Evolutionary conservation across 2,113 vertebrate genomes (phyloP).

Genomic region (Mirounga angustirostris): DNA sequence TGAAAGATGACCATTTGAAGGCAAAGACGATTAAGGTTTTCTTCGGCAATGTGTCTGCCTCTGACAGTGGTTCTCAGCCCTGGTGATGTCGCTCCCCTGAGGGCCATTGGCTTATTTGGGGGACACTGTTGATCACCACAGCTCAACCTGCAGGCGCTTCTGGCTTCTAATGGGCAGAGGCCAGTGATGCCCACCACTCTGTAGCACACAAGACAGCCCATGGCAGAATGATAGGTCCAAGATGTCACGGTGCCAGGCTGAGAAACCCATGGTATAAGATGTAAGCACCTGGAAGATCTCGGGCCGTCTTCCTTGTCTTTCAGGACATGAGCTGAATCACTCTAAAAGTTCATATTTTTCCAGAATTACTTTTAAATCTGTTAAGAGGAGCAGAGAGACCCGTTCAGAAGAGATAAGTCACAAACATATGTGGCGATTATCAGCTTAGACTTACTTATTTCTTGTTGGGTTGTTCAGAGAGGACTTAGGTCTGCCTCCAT

Average conservation of each 20-base stretch:
- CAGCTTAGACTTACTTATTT: neutral
- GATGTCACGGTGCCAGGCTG: neutral
- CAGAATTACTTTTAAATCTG: neutral
- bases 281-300: neutral
- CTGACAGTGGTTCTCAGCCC: neutral
- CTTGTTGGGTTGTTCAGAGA: neutral
- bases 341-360: neutral
- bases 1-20: neutral
- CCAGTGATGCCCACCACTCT: neutral
- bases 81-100: neutral
- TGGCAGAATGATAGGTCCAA: neutral
- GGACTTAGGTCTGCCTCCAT: neutral
- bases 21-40: neutral
- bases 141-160: neutral
- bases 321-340: neutral
- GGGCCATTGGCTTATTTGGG: neutral
- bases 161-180: neutral
- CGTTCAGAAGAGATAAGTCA: neutral
- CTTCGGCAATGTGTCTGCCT: neutral
- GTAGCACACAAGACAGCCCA: neutral
- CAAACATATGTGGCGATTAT: neutral
- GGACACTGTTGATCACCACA: neutral
- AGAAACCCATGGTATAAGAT: neutral
- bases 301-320: neutral
- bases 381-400: neutral